Base-by-base conservation (phyloP, 2,888 invertebrate genomes). In the Lydus trimaculatus region DNA sequence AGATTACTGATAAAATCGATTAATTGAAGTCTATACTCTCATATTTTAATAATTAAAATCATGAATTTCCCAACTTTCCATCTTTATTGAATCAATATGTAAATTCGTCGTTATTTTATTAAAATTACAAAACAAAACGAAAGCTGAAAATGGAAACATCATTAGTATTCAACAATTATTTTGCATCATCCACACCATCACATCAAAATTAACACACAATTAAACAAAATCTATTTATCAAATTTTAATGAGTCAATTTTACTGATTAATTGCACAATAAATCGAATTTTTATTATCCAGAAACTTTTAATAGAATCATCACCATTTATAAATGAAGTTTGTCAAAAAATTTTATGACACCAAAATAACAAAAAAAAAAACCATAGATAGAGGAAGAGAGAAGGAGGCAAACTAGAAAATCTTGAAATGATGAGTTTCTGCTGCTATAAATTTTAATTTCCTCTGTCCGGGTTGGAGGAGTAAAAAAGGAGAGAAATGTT, bases 391-490 rank as follows among this genome's bases (percentile, higher is more conserved):
- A 3, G 15, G 9, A 33, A 9, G 33, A 33, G 7, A 8, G 1
- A 33, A 33, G 9, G 1, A 39, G 36, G n/a, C 28, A 28, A 39
- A 43, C 39, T 15, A n/a, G 20, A 20, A 48, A 48, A 11, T 20
- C 9, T 17, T 17, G 17, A 20, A 48, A 48, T 48, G 48, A 48
- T 48, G 48, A 48, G 20, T 48, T 48, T 48, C 48, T 48, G 20
- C 20, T 20, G 48, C 20, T 48, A 48, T 48, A 48, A 48, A 48
- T 48, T 48, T 48, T 48, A 17, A 48, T 48, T 48, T 48, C 48
- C 48, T 48, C 48, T 23, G 20, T 23, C 20, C 48, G 20, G 39
- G 17, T 17, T 43, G 8, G n/a, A n/a, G 43, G 6, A 43, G 43
- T 2, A 9, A 48, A 48, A 20, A 20, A n/a, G 20, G 20, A 20